phyloP scores from a whole-genome alignment of 2,888 invertebrate species.

The Caenorhabditis sp. region DNA sequence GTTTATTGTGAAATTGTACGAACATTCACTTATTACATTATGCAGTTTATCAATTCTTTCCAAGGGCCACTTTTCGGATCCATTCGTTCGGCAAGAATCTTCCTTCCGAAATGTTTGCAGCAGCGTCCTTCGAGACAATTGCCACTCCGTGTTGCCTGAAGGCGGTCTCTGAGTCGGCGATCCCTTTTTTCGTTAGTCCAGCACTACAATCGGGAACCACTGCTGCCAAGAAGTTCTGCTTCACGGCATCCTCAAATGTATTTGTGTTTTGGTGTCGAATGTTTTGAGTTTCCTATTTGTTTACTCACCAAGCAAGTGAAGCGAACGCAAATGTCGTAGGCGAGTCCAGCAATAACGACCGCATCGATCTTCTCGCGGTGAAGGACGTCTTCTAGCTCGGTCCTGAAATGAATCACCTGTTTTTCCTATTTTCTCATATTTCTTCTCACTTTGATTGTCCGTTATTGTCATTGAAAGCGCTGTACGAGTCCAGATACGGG shows the following conservation, averaged over 20 bases:
- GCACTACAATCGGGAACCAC: conserved; percentile 60
- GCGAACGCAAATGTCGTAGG: conserved; percentile 94
- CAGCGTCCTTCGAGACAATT: conserved; percentile 55
- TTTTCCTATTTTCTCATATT: not conserved
- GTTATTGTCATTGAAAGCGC: conserved; percentile 98
- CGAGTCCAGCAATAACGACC: conserved; percentile 95
- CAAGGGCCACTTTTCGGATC: conserved; percentile 48
- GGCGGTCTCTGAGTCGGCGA: conserved; percentile 67
- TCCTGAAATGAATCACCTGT: conserved; percentile 87
- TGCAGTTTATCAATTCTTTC: conserved; percentile 19
- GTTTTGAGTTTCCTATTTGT: too few species aligned
- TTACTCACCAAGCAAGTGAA: conserved; percentile 64
- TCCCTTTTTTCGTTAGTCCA: conserved; percentile 67
- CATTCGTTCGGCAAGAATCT: conserved; percentile 59
- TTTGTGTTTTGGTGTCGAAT: too few species aligned
- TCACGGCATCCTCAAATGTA: conserved; percentile 55
- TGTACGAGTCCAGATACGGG: conserved; percentile 96
- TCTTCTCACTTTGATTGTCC: conserved; percentile 86
- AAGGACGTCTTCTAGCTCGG: conserved; percentile 90
- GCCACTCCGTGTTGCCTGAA: conserved; percentile 72
- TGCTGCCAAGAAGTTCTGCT: conserved; percentile 49
- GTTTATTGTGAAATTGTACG: conserved; percentile 8
- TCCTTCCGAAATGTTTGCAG: conserved; percentile 36
- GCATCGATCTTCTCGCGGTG: conserved; percentile 91
- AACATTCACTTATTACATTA: conserved; percentile 1